Conservation (phyloP, 2,888 invertebrate genomes). For the Mesorhabditis belari region DNA sequence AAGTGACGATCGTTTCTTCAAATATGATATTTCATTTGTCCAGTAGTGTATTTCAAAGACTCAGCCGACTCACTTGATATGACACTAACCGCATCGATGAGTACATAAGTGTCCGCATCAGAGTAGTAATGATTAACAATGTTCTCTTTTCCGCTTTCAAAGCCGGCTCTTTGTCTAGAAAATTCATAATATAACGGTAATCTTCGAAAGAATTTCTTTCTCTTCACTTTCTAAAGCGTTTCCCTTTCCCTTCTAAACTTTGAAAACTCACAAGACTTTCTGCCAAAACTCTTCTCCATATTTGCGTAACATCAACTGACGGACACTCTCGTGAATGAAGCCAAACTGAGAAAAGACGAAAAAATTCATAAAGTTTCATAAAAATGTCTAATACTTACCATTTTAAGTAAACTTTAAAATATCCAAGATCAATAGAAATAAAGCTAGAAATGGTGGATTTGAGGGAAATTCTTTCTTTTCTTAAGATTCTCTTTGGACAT, state of each 20-base stretch:
- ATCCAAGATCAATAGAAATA: no score
- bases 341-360: constrained; percentile 37
- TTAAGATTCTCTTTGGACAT: no score
- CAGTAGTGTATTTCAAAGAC: background rate
- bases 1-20: no score
- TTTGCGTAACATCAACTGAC: constrained; percentile 41
- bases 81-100: constrained; percentile 45
- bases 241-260: background rate
- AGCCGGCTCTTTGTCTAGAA: constrained; percentile 35
- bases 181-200: constrained; percentile 2
- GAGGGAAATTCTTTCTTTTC: no score
- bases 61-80: constrained; percentile 27
- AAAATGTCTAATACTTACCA: no score
- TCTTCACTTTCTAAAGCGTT: background rate
- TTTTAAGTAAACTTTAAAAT: no score
- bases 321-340: constrained; percentile 50
- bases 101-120: constrained; percentile 45
- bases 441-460: no score
- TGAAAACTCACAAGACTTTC: constrained; percentile 35
- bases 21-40: background rate
- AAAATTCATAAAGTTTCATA: background rate
- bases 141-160: constrained; percentile 51
- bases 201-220: no score
- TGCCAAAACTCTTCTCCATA: constrained; percentile 50
- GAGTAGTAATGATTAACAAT: constrained; percentile 50